phyloP scores from a whole-genome alignment of 53 echinoderm and acorn worm genomes.

The Zoroaster sp. region DNA sequence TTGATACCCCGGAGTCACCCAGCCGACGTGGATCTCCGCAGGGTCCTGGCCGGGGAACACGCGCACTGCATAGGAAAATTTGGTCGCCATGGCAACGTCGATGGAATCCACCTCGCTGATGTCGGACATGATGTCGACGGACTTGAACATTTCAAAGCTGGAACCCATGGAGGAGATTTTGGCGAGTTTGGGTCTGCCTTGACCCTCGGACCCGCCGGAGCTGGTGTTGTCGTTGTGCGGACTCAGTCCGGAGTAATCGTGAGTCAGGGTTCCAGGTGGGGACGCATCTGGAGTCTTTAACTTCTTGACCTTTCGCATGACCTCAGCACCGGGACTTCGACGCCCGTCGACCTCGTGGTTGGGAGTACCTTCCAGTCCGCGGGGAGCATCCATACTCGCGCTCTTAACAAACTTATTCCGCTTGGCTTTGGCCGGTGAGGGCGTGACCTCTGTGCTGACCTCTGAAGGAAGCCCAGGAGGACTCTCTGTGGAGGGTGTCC shows the following conservation, averaged over 20 bases:
- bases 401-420: conserved; percentile 92
- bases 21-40: conserved; percentile 84
- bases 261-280: conserved; percentile 69
- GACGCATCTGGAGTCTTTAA: conserved; percentile 81
- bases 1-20: conserved; percentile 95
- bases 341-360: conserved; percentile 73
- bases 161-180: conserved; percentile 82
- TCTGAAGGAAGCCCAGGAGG: conserved; percentile 59
- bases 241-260: conserved; percentile 69
- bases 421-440: conserved; percentile 78
- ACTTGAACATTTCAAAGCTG: conserved; percentile 91
- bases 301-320: conserved; percentile 61
- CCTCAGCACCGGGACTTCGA: conserved; percentile 72
- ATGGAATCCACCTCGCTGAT: conserved; percentile 96
- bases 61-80: conserved; percentile 74
- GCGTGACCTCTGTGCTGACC: conserved; percentile 67
- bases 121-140: conserved; percentile 93
- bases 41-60: conserved; percentile 95
- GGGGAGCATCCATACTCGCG: conserved; percentile 85
- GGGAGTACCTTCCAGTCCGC: conserved; percentile 53
- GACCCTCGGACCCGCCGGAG: conserved; percentile 64
- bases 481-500: conserved; percentile 73
- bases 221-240: conserved; percentile 66
- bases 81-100: conserved; percentile 73
- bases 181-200: conserved; percentile 66